Conservation (phyloP, 2,113 vertebrate genomes). For the Dasypus novemcinctus region DNA sequence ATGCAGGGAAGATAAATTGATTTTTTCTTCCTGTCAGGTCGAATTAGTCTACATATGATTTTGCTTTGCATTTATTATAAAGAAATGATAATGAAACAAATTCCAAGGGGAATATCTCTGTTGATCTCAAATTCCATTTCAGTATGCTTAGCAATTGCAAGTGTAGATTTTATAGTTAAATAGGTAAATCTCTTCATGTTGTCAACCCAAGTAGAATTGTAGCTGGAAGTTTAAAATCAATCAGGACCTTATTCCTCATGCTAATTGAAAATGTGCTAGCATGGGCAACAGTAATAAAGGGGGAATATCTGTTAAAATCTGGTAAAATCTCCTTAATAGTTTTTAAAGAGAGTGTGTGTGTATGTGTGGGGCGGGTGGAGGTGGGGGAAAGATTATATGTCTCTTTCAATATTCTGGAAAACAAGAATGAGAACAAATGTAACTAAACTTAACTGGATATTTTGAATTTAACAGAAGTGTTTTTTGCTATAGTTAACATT, state of each 20-base stretch:
- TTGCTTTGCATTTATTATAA: not conserved
- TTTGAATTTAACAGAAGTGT: not conserved
- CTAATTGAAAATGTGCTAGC: constrained; percentile 44
- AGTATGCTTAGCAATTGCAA: not conserved
- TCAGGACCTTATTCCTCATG: not conserved
- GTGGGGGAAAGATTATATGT: not conserved
- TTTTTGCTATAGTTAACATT: not conserved
- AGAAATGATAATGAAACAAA: constrained; percentile 16
- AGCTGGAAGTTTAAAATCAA: not conserved
- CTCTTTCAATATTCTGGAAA: not conserved
- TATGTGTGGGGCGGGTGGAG: not conserved
- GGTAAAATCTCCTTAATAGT: not conserved
- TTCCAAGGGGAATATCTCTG: not conserved
- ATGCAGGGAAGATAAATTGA: not conserved
- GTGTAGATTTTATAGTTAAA: not conserved
- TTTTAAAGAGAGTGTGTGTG: not conserved
- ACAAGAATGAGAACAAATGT: not conserved
- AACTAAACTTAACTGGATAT: not conserved
- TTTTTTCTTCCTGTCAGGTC: not conserved
- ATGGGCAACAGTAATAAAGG: constrained; percentile 25
- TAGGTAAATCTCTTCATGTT: not conserved
- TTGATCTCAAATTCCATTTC: not conserved
- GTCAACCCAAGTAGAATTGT: constrained; percentile 24
- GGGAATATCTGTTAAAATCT: not conserved
- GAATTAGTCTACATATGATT: not conserved